Percentiles rank a stretch among this genome's conserved stretches.
phyloP scores from a whole-genome alignment of 2,113 vertebrate genomes.

The Eidolon helvum region DNA sequence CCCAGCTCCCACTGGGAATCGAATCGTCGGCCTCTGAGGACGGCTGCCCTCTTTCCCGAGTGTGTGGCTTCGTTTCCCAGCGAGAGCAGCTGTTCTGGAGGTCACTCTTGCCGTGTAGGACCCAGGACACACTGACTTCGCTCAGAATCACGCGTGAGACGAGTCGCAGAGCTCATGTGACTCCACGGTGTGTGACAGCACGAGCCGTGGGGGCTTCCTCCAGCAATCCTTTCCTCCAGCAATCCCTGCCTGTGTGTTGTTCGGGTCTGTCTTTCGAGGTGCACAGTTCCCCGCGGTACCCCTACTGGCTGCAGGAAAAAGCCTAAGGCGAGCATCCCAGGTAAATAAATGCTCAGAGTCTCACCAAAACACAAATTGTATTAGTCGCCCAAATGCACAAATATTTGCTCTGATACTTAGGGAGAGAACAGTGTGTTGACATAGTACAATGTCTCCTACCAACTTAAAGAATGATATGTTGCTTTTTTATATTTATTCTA shows the following conservation, averaged over 20 bases:
- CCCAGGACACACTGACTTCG: background rate
- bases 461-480: background rate
- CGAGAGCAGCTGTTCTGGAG: background rate
- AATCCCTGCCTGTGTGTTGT: fast-evolving
- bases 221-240: background rate
- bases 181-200: background rate
- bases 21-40: background rate
- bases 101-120: background rate
- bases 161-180: background rate
- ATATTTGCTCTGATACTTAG: background rate
- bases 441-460: background rate
- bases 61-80: background rate
- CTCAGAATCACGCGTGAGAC: background rate
- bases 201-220: background rate
- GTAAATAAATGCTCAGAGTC: background rate
- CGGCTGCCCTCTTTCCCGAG: too few species aligned
- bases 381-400: background rate
- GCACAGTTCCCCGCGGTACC: background rate
- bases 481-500: background rate
- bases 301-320: background rate
- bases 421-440: background rate
- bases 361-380: background rate
- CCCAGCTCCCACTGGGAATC: background rate
- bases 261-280: background rate
- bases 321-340: background rate